These are phyloP conservation scores for Lepidotrigona ventralis DNA, from an alignment of 1,140 invertebrate genomes.

Conservation along the genomic window DNA sequence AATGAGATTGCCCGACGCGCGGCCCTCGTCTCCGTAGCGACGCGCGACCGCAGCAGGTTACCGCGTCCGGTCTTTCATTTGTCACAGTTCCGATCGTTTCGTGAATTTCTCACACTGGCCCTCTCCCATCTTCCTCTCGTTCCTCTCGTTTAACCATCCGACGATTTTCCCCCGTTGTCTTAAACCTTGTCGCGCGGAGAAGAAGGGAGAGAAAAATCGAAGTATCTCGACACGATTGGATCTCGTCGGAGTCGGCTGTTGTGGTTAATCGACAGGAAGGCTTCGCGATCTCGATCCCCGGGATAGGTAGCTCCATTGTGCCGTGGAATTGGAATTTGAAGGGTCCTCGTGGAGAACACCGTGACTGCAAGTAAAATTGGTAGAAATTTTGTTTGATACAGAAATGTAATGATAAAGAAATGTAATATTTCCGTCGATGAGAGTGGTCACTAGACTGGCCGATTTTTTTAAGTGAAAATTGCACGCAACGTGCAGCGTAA, in stretches of 20 bases:
- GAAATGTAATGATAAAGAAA: no score
- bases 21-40: conserved; percentile 18
- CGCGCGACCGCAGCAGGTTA: conserved; percentile 34
- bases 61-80: conserved; percentile 47
- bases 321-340: conserved; percentile 14
- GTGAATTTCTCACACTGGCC: no score
- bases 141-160: neutral
- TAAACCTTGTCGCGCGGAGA: neutral
- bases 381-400: no score
- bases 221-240: neutral
- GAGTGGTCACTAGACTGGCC: no score
- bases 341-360: no score
- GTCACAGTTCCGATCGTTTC: conserved; percentile 23
- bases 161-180: neutral
- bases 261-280: conserved; percentile 17
- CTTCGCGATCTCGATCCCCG: neutral
- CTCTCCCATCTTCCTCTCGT: neutral
- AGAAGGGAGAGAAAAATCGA: neutral
- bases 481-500: no score
- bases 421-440: no score
- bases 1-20: conserved; percentile 51
- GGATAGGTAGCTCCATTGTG: neutral
- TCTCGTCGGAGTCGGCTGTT: neutral
- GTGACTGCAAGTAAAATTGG: no score
- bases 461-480: no score